A percentile compares a stretch with the other conserved stretches of the same genome.
These are phyloP conservation scores for Rhimphoctona megacephalus DNA, from an alignment of 2,888 invertebrate species.

Conservation along the genomic window DNA sequence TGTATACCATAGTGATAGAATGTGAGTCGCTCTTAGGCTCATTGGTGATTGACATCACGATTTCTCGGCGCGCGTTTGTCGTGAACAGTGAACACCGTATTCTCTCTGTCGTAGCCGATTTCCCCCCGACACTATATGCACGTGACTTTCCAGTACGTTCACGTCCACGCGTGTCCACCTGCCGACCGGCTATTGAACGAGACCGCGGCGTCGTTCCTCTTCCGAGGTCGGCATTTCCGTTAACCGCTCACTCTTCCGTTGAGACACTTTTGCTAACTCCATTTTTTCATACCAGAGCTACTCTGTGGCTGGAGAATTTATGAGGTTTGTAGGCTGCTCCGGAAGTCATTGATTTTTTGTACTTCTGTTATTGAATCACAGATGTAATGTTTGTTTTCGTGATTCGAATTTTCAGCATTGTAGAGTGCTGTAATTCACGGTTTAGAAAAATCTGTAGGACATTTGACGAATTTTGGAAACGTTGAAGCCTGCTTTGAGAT, in stretches of 20 bases:
- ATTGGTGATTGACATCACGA: slow-evolving; percentile 79
- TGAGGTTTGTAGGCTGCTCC: not conserved
- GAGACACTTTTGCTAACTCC: not conserved
- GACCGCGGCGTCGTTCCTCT: slow-evolving; percentile 53
- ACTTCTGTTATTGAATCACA: not conserved
- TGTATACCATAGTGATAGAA: slow-evolving; percentile 20
- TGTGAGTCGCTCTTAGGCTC: slow-evolving; percentile 64
- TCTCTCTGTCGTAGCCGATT: slow-evolving; percentile 23
- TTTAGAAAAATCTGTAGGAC: not conserved
- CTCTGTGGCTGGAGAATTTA: not conserved
- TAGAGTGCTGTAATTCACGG: not conserved
- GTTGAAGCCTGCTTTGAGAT: not conserved
- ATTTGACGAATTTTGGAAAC: not conserved
- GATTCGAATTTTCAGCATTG: not conserved
- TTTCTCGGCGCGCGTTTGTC: slow-evolving; percentile 66
- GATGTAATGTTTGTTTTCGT: not conserved
- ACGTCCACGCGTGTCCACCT: slow-evolving; percentile 43
- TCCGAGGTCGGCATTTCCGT: slow-evolving; percentile 61
- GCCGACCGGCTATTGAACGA: slow-evolving; percentile 51
- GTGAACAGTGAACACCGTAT: slow-evolving; percentile 45
- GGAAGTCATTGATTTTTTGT: not conserved
- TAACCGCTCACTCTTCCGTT: slow-evolving; percentile 16
- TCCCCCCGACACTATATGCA: slow-evolving; percentile 18
- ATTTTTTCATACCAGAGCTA: not conserved
- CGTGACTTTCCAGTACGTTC: slow-evolving; percentile 45